A percentile compares a stretch with the other conserved stretches of the same genome.
phyloP scores from a whole-genome alignment of 2,797 vertebrate genomes.

The Luscinia megarhynchos region DNA sequence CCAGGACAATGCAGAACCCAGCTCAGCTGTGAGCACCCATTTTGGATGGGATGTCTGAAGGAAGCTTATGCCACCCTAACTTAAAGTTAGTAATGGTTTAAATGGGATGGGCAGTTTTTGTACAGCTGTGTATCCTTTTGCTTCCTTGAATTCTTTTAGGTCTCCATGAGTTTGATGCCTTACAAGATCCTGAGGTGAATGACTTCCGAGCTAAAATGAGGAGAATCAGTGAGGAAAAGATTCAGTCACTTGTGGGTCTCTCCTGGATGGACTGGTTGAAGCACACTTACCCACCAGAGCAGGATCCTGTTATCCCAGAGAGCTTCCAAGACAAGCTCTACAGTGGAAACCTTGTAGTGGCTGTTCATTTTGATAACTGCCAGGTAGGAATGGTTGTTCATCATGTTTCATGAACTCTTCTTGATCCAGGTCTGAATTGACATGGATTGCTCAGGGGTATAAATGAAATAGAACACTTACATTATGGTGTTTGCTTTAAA shows the following conservation, averaged over 20 bases:
- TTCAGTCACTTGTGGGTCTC: constrained; percentile 88
- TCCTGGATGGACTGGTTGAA: constrained; percentile 93
- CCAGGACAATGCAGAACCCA: neutral
- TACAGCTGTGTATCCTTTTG: neutral
- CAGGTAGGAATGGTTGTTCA: constrained; percentile 80
- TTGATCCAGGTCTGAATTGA: neutral
- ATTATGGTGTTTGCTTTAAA: neutral
- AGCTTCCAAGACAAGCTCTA: constrained; percentile 83
- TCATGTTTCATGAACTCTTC: neutral
- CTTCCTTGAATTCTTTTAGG: constrained; percentile 78
- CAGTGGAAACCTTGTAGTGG: constrained; percentile 89
- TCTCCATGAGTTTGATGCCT: constrained; percentile 93
- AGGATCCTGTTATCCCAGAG: constrained; percentile 82
- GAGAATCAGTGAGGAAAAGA: constrained; percentile 90
- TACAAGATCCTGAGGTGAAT: constrained; percentile 94
- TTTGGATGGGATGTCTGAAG: neutral
- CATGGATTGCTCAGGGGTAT: neutral
- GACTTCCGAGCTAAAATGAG: constrained; percentile 96
- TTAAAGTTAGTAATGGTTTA: neutral
- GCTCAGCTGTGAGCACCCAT: neutral
- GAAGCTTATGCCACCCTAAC: neutral
- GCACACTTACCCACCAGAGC: constrained; percentile 89
- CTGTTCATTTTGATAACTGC: constrained; percentile 92
- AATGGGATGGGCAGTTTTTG: neutral
- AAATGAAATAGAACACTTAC: neutral